phyloP scores from a whole-genome alignment of 35 echinoderm and acorn worm genomes.

The Holothuria glaberrima region DNA sequence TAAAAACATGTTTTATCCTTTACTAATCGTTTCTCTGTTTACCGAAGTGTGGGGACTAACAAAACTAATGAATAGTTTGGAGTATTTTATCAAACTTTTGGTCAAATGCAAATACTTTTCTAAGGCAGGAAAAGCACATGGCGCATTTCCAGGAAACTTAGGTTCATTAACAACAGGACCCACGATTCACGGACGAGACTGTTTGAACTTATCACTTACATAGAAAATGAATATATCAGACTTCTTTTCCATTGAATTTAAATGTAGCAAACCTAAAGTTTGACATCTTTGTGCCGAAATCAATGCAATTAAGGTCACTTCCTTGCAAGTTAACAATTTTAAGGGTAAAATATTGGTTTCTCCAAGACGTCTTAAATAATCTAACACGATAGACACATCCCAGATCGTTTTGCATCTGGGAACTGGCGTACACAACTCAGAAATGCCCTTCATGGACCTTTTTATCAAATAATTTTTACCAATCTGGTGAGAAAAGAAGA shows the following conservation, averaged over 20 bases:
- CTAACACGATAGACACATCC: neutral
- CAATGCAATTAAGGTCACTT: neutral
- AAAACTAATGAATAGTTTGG: conserved; percentile 33
- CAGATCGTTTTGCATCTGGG: conserved; percentile 4
- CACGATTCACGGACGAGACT: neutral
- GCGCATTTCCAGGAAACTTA: neutral
- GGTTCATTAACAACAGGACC: neutral
- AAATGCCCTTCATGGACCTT: conserved; percentile 28
- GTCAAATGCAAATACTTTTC: neutral
- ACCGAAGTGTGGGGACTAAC: neutral
- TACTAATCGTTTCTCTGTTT: conserved; percentile 11
- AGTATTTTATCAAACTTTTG: conserved; percentile 11
- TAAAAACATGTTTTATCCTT: conserved; percentile 5
- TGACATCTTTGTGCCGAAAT: conserved; percentile 18
- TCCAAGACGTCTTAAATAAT: conserved; percentile 14
- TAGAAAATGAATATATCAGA: neutral
- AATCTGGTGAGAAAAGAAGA: neutral
- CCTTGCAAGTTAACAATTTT: conserved; percentile 16
- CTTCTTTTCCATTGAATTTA: neutral
- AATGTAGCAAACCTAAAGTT: conserved; percentile 23
- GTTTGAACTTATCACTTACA: neutral
- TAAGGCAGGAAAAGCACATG: conserved; percentile 39
- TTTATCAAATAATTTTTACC: neutral
- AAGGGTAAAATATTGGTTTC: neutral
- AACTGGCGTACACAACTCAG: neutral